Conservation (phyloP, 2,888 invertebrate species). For the Hirtodrosophila alboralis region DNA sequence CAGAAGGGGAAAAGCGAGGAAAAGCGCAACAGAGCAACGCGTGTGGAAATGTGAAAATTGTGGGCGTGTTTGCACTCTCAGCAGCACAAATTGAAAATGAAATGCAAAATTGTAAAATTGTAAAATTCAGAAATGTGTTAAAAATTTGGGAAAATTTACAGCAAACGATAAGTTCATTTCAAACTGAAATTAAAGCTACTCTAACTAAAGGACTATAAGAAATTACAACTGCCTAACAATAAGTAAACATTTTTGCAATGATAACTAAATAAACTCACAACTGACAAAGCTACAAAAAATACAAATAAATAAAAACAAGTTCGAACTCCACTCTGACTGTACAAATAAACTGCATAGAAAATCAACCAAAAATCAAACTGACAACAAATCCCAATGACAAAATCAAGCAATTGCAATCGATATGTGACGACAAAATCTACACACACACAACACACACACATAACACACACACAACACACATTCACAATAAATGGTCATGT, state of each 20-base stretch:
- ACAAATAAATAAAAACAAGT: no score
- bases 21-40: background rate
- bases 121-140: slow-evolving; percentile 21
- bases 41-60: slow-evolving; percentile 8
- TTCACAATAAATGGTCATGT: slow-evolving; percentile 73
- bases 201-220: slow-evolving; percentile 11
- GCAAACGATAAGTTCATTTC: slow-evolving; percentile 17
- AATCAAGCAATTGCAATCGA: slow-evolving; percentile 79
- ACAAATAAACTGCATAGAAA: slow-evolving; percentile 46
- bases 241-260: slow-evolving; percentile 63
- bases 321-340: no score
- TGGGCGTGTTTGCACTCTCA: slow-evolving; percentile 16
- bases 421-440: slow-evolving; percentile 45
- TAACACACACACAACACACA: slow-evolving; percentile 12
- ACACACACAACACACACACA: slow-evolving; percentile 4
- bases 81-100: slow-evolving; percentile 59
- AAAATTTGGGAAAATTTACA: background rate
- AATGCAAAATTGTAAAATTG: slow-evolving; percentile 43
- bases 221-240: slow-evolving; percentile 48
- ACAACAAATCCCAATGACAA: slow-evolving; percentile 80
- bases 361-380: slow-evolving; percentile 67
- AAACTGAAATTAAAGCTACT: background rate
- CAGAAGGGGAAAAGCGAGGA: background rate
- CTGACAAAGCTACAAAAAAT: slow-evolving; percentile 16
- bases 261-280: slow-evolving; percentile 72